Conservation (phyloP, 2,797 vertebrate genomes). For the Nannoperca obscura region DNA sequence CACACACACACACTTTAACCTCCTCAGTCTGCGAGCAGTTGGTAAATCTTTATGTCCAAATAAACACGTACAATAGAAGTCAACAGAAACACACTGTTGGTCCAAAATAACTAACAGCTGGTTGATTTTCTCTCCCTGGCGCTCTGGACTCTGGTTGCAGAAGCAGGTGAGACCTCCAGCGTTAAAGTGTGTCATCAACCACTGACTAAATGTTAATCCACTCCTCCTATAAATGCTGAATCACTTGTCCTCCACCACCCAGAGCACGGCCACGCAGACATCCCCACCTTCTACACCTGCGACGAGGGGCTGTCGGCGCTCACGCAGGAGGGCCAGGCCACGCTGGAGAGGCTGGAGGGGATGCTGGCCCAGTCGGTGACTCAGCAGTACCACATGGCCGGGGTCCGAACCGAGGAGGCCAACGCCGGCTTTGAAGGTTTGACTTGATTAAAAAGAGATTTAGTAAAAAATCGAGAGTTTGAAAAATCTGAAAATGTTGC, state of each 20-base stretch:
- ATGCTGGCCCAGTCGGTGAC: constrained; percentile 93
- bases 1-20: background rate
- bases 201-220: background rate
- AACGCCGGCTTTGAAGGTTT: constrained; percentile 88
- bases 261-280: constrained; percentile 90
- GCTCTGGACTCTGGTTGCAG: constrained; percentile 41
- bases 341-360: constrained; percentile 93
- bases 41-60: background rate
- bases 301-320: constrained; percentile 95
- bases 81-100: background rate
- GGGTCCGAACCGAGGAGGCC: constrained; percentile 91
- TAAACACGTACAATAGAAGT: too few species aligned
- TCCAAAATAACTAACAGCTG: too few species aligned
- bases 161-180: constrained; percentile 64
- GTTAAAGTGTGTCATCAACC: background rate
- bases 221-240: background rate
- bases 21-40: background rate
- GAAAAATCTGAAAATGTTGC: too few species aligned
- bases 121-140: background rate
- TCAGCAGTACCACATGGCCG: constrained; percentile 96
- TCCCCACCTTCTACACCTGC: constrained; percentile 95
- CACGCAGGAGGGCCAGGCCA: constrained; percentile 94
- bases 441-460: too few species aligned
- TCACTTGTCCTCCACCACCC: constrained; percentile 18
- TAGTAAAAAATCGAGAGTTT: too few species aligned